Base-by-base conservation (phyloP, 1,140 invertebrate genomes). In the Pseudomyrmex gracilis region DNA sequence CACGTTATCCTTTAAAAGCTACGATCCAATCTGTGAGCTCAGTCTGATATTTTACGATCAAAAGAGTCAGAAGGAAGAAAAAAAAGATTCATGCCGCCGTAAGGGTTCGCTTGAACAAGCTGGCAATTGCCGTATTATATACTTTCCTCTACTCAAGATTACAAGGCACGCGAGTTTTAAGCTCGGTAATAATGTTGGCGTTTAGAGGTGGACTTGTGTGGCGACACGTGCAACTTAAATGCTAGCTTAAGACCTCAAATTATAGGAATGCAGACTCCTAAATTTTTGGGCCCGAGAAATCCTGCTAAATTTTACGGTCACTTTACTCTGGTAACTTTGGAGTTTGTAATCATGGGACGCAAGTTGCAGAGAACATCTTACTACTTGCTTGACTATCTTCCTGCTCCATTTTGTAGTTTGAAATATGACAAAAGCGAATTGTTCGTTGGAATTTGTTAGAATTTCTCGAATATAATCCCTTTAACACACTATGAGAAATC, bases 91-190 rank as follows among this genome's bases (percentile, higher is more conserved):
- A 53, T 17, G 51, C 57, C 53, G 43, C 73, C 34, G 49, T 20
- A 55, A 66, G 61, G 51, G 70, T 57, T 47, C 61, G 77, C 47
- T 70, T 60, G 55, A 88, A 85, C 83, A 86, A 88, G 78, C 83
- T 78, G 83, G 86, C 76, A 88, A 88, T 87, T 88, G 87, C 84
- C 67, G 61, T 74, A 78, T 88, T 78, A 88, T 87, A 87, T 88
- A 88, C 73, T 77, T 78, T 34, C 87, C 77, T 77, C 78, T 83
- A 78, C 34, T 85, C 87, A 85, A 88, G 87, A 88, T 88, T 88
- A 88, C 87, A 88, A 88, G 78, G 86, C 87, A 88, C 87, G 87
- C 86, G 86, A 88, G 78, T 78, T 83, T 87, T 88, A 88, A 88
- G 87, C 83, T 78, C 78, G 66, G 78, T 74, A 88, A 88, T 88